Base-by-base conservation (phyloP, 2,888 invertebrate species). In the Ormyrus nitidulus region DNA sequence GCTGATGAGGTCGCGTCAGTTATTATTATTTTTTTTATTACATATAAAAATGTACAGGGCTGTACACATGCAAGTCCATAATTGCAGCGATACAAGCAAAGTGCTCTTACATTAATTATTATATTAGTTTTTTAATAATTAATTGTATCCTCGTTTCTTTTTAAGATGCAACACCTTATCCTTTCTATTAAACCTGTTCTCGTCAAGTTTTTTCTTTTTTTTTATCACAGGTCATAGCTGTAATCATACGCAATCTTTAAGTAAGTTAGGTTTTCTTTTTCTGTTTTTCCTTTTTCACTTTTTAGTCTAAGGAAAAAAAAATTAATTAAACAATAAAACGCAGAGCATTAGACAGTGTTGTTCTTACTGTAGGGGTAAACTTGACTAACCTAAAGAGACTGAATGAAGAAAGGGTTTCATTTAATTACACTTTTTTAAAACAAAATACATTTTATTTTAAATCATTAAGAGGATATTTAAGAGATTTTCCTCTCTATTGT, bases 31-130 rank as follows among this genome's bases (percentile, higher is more conserved):
- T 82, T 84, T 84, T 85, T 87, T 86, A 86, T 87, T 87, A 87
- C 87, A 87, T 89, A 88, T 85, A 88, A 88, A 89, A 89, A 88
- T 87, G 88, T 89, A 88, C 88, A 88, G 87, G 86, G 86, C 88
- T 88, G 88, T 88, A 89, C 88, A 88, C 87, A 82, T 88, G 88
- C 87, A 88, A 88, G 85, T 88, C 83, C 83, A 86, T 86, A 88
- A 85, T 88, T 89, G 88, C 89, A 88, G 88, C 87, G 86, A 88
- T 88, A 89, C 88, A 89, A 89, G 88, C 88, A 83, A 82, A 88
- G 88, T 88, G 89, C 88, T 87, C 86, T 89, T 88, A 87, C 81
- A 84, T 79, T 81, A 85, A 85, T 86, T 84, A 86, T 85, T 79
- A 84, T 79, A 82, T 85, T 86, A 85, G 86, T 86, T 85, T 84